Evolutionary conservation across 2,797 vertebrate species (phyloP).

Genomic region (Mormyrops attenuatus): DNA sequence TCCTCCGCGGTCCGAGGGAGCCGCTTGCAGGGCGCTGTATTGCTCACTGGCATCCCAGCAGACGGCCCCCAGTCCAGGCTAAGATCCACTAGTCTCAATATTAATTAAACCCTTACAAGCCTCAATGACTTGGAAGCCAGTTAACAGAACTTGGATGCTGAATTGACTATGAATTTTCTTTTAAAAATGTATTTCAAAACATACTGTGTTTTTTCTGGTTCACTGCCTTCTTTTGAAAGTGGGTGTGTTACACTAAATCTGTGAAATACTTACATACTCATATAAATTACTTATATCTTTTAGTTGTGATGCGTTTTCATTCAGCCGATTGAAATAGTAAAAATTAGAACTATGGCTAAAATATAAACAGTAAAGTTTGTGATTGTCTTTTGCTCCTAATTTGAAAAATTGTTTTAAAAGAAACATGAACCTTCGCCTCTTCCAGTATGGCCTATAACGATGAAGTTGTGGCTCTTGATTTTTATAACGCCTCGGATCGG

Average conservation of each 20-base stretch:
- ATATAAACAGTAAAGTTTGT: slow-evolving; percentile 54
- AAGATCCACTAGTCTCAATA: not conserved
- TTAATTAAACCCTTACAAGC: not conserved
- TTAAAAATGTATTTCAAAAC: not conserved
- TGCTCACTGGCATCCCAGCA: not conserved
- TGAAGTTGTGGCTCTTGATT: slow-evolving; percentile 6
- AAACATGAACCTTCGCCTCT: slow-evolving; percentile 12
- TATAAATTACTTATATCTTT: not conserved
- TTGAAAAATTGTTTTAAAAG: slow-evolving; percentile 34
- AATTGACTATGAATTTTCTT: not conserved
- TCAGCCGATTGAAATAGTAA: slow-evolving; percentile 39
- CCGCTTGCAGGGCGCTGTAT: not conserved
- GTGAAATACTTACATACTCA: slow-evolving; percentile 34
- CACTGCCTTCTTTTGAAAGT: not conserved
- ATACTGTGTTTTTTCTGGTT: not conserved
- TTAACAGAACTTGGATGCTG: not conserved
- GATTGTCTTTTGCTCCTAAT: slow-evolving; percentile 67
- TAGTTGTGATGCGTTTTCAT: slow-evolving; percentile 12
- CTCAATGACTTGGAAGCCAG: not conserved
- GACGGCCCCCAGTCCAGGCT: not conserved
- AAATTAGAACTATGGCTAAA: slow-evolving; percentile 58
- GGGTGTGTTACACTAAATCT: not conserved
- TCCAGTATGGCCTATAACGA: slow-evolving; percentile 38
- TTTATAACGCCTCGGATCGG: slow-evolving; percentile 8
- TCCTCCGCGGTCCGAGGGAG: slow-evolving; percentile 13